Evolutionary conservation across 2,113 vertebrate species (phyloP).

Genomic region (Hypanus sabinus): DNA sequence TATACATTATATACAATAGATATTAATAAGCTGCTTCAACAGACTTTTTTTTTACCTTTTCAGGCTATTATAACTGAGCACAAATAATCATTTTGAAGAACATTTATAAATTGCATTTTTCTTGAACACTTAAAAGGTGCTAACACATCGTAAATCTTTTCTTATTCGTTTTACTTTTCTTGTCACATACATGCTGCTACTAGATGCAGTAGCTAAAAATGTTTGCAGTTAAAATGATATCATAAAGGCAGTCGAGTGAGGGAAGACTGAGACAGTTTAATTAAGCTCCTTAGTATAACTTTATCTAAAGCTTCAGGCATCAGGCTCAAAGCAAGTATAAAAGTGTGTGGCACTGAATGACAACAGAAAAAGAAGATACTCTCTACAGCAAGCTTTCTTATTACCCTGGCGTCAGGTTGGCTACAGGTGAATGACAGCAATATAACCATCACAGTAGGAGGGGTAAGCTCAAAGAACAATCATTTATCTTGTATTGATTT

Average conservation of each 20-base stretch:
- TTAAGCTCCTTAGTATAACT: conserved; percentile 62
- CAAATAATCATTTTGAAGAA: conserved; percentile 44
- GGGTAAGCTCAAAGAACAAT: conserved; percentile 60
- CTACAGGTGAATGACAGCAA: conserved; percentile 60
- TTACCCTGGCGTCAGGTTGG: conserved; percentile 66
- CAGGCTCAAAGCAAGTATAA: conserved; percentile 7
- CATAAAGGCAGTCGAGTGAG: conserved; percentile 58
- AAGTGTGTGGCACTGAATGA: conserved; percentile 12
- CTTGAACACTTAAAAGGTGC: conserved; percentile 57
- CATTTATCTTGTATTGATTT: conserved; percentile 70
- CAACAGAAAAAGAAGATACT: conserved; percentile 46
- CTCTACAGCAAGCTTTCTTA: conserved; percentile 56
- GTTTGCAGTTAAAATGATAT: conserved; percentile 62
- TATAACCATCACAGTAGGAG: conserved; percentile 47
- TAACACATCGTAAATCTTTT: conserved; percentile 56
- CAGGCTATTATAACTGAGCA: not conserved
- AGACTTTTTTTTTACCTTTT: not conserved
- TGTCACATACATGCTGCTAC: conserved; percentile 55
- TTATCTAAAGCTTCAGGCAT: conserved; percentile 36
- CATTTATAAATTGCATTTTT: conserved; percentile 56
- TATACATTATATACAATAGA: not conserved
- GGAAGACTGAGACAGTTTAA: conserved; percentile 65
- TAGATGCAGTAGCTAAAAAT: conserved; percentile 60
- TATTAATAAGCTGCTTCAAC: not conserved
- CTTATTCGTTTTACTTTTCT: conserved; percentile 58